Base-by-base conservation (phyloP, 1,140 invertebrate genomes). In the Drosophila nigrodunni region DNA sequence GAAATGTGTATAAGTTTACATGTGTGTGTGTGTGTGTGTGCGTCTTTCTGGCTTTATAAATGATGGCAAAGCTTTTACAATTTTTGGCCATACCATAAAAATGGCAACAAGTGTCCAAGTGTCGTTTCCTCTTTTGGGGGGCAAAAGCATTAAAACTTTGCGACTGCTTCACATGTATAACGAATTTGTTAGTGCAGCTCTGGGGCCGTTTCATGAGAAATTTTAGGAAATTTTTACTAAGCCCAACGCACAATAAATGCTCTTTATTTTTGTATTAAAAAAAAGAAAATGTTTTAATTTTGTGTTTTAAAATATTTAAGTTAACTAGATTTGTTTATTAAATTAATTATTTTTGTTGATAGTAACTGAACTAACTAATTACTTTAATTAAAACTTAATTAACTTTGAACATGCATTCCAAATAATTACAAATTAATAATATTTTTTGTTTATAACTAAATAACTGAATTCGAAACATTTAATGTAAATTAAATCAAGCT, bases 151-250 rank as follows among this genome's bases (percentile, higher is more conserved):
- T 69, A 83, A 64, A 83, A 76, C 58, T 67, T 70, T 74, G 58
- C 66, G 58, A 50, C 66, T 46, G 58, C 55, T 80, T 76, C 75
- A 82, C 70, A 82, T 82, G 80, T 57, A 64, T 78, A 77, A 82
- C 67, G 73, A 64, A 64, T 68, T 67, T 67, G 34, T 25, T 59
- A 25, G 55, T 39, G 39, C 18, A 11, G 43, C 57, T 47, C 41
- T 30, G 39, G 15, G 55, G 39, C 21, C 41, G 55, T 30, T 74
- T 46, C 43, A 60, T 60, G 55, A 30, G 49, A 57, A 34, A 52
- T 5, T 52, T 30, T 52, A n/a, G 21, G n/a, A 54, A 54, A 37
- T 8, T 1, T 7, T 2, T 15, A 9, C 30, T 8, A 15, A 30
- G 3, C 25, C 37, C 30, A 54, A 30, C 50, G 30, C 3, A 43